phyloP scores from a whole-genome alignment of 2,113 vertebrate species.

The Galeopterus variegatus region DNA sequence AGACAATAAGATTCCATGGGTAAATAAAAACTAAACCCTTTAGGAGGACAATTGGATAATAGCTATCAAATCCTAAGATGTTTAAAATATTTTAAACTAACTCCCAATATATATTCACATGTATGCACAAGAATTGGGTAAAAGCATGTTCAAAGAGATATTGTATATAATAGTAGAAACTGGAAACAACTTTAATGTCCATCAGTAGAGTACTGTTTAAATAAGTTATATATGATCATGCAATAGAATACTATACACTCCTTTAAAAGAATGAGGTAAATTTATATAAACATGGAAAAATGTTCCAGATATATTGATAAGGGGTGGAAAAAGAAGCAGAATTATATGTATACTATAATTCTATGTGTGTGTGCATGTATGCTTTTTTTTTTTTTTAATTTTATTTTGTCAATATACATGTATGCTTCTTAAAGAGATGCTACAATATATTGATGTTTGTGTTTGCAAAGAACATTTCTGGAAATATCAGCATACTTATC shows the following conservation, averaged over 20 bases:
- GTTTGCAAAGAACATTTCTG: constrained; percentile 56
- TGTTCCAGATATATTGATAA: constrained; percentile 9
- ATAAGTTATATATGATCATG: constrained; percentile 39
- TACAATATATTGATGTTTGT: constrained; percentile 32
- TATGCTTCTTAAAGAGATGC: constrained; percentile 53
- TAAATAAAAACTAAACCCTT: constrained; percentile 63
- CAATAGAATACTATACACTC: background rate
- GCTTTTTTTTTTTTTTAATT: too few relatives aligned
- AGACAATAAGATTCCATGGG: background rate
- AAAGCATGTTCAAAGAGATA: background rate
- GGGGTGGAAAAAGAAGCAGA: background rate
- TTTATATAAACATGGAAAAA: constrained; percentile 42
- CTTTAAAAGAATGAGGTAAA: constrained; percentile 64
- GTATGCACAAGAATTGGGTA: constrained; percentile 21
- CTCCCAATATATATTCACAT: background rate
- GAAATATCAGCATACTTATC: constrained; percentile 16
- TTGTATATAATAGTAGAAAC: constrained; percentile 41
- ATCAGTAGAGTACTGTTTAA: constrained; percentile 24
- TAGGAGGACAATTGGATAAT: constrained; percentile 50
- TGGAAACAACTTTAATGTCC: constrained; percentile 54
- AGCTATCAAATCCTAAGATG: constrained; percentile 52
- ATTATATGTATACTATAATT: background rate
- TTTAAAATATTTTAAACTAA: constrained; percentile 62
- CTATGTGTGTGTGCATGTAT: background rate
- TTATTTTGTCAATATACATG: too few relatives aligned